Evolutionary conservation across 1,140 invertebrate genomes (phyloP).

Genomic region (Tetramorium simillimum): DNA sequence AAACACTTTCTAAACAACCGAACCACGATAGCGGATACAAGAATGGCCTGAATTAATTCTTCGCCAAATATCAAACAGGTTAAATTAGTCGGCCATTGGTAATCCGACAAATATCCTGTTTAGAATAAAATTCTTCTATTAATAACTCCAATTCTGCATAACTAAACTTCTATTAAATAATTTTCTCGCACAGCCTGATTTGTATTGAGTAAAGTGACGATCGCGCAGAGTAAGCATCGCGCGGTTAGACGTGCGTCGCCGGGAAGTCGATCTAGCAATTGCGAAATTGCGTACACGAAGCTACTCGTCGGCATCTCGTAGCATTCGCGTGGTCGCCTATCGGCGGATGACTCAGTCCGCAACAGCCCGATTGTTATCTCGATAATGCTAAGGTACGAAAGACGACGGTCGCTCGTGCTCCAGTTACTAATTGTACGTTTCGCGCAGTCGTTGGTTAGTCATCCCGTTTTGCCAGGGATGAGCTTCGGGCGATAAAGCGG

Average conservation of each 20-base stretch:
- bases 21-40: too few relatives aligned
- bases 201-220: background rate
- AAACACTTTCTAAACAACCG: too few relatives aligned
- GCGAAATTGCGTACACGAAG: constrained; percentile 25
- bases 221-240: background rate
- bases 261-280: constrained; percentile 22
- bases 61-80: too few relatives aligned
- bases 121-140: too few relatives aligned
- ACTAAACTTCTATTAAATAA: background rate
- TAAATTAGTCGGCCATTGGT: too few relatives aligned
- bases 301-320: constrained; percentile 22
- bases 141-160: too few relatives aligned
- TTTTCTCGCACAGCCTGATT: background rate
- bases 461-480: constrained; percentile 51
- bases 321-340: constrained; percentile 52
- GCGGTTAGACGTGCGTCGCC: background rate
- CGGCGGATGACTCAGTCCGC: constrained; percentile 71
- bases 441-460: constrained; percentile 78
- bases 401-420: constrained; percentile 68
- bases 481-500: constrained; percentile 7
- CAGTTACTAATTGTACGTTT: constrained; percentile 77
- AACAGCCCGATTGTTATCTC: constrained; percentile 66
- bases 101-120: too few relatives aligned
- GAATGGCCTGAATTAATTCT: too few relatives aligned
- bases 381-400: constrained; percentile 70